phyloP scores from a whole-genome alignment of 1,140 invertebrate species.

The Himalopsyche phryganea region DNA sequence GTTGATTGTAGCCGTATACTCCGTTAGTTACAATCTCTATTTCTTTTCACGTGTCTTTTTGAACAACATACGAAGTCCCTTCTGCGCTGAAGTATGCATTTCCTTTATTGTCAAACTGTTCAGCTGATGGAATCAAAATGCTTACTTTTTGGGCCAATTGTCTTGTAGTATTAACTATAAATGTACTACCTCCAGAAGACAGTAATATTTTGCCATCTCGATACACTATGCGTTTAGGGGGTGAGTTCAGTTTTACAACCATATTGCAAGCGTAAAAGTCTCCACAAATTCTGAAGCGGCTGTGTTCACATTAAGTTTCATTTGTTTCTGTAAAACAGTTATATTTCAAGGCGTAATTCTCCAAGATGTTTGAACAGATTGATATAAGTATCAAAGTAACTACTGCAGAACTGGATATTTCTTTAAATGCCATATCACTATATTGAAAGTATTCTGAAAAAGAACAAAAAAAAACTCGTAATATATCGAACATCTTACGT shows the following conservation, averaged over 20 bases:
- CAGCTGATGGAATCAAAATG: not conserved
- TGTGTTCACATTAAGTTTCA: slow-evolving; percentile 11
- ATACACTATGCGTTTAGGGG: slow-evolving; percentile 4
- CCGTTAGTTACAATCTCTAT: slow-evolving; percentile 16
- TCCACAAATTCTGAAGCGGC: slow-evolving; percentile 9
- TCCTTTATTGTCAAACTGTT: slow-evolving; percentile 7
- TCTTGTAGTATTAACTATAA: not conserved
- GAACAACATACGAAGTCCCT: not conserved
- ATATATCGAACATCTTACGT: no score
- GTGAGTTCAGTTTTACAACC: not conserved
- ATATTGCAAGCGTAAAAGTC: slow-evolving; percentile 13
- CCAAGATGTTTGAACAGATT: no score
- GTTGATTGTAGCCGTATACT: slow-evolving; percentile 11
- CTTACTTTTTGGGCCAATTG: not conserved
- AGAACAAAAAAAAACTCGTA: no score
- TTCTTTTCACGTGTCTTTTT: slow-evolving; percentile 6
- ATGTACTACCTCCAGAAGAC: not conserved
- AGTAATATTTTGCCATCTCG: slow-evolving; percentile 1
- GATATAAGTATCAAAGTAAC: no score
- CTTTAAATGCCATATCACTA: no score
- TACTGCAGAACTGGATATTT: no score
- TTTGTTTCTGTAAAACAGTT: no score
- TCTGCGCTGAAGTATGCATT: slow-evolving; percentile 8
- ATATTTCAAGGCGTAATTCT: no score
- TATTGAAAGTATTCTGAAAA: no score